Evolutionary conservation across 2,797 vertebrate species (phyloP), one percentile per base, ranked within the genome.

Genomic region (Coregonus ussuriensis): DNA sequence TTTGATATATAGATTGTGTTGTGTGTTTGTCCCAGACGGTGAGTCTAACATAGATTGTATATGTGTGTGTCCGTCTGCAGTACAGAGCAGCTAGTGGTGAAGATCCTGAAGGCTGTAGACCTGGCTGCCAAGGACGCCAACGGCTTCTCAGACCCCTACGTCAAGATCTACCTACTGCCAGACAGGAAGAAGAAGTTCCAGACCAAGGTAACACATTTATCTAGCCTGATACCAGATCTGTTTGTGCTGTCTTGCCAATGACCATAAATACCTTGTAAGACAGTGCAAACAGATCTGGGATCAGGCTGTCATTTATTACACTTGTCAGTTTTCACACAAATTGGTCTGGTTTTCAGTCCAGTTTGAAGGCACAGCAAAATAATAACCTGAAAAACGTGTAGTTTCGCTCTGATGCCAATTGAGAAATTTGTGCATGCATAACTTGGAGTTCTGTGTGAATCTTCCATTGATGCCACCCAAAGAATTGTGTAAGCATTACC

Each of bases 101-200:
- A 96, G 88, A 95, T 98, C 82, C 91, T 97, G 76, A 97, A 97
- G 90, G 97, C 96, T 82, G 77, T 97, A 85, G 96, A 97, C 88
- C 94, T 98, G 77, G 96, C 97, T 0, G 96, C 96, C 15, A 98
- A 98, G 86, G 97, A 98, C 47, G 95, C 96, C 88, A 98, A 97
- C 1, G 96, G 96, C 54, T 97, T 97, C 92, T 97, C 96, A 0
- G 96, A 98, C 88, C 97, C 97, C 1, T 97, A 98, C 0, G 97
- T 98, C 82, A 97, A 97, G 93, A 98, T 98, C 88, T 97, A 98
- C 93, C 94, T 97, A 88, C 94, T 97, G 85, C 97, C 97, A 0
- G 96, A 98, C 89, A 95, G 97, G 84, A 98, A 98, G 94, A 98
- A 97, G 91, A 98, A 98, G 85, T 98, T 95, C 88, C 97, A 98